Conservation (phyloP, 2,888 invertebrate species). For the Mythimna vitellina region DNA sequence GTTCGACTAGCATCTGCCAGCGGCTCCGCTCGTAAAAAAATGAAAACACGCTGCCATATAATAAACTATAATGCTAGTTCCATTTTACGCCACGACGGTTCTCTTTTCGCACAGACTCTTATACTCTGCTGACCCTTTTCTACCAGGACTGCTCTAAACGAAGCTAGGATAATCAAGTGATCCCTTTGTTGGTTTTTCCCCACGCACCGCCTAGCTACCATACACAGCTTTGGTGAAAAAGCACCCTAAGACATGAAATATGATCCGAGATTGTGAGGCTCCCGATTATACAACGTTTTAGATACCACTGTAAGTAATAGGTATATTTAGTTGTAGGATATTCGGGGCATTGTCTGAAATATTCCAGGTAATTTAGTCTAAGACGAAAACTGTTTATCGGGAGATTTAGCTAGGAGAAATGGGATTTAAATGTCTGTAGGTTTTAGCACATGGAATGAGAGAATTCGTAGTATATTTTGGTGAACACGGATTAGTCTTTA, state of each 20-base stretch:
- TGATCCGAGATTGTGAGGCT: conserved; percentile 14
- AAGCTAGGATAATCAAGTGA: neutral
- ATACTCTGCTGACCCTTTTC: neutral
- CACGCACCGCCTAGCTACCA: neutral
- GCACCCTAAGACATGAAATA: conserved; percentile 21
- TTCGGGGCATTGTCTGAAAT: conserved; percentile 16
- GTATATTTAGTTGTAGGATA: conserved; percentile 13
- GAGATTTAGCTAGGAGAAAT: neutral
- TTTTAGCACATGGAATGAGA: neutral
- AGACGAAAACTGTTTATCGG: conserved; percentile 8
- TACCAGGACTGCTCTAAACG: neutral
- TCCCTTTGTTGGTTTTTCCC: neutral
- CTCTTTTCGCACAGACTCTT: too few species aligned
- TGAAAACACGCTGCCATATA: too few species aligned
- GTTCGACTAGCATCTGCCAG: too few species aligned
- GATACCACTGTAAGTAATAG: conserved; percentile 20
- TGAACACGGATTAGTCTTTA: neutral
- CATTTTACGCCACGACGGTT: too few species aligned
- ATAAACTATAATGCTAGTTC: too few species aligned
- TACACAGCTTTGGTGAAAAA: neutral
- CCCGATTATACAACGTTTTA: conserved; percentile 16
- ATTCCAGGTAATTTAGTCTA: conserved; percentile 17
- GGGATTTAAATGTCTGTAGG: neutral
- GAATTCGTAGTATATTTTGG: neutral
- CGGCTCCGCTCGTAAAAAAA: too few species aligned